phyloP scores from a whole-genome alignment of 2,888 invertebrate species.

The Cosmia pyralina region DNA sequence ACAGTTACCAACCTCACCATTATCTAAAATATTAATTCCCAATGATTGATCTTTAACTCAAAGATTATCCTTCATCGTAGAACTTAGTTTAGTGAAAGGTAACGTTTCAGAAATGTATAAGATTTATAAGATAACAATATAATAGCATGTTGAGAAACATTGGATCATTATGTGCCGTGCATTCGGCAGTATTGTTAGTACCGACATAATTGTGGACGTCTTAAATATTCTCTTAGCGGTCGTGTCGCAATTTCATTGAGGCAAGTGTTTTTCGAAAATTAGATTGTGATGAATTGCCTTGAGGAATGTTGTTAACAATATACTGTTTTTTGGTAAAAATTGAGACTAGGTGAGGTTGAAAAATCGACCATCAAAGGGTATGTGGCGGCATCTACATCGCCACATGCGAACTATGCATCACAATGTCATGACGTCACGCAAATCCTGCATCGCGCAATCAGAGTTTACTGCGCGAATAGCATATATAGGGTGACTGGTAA shows the following conservation, averaged over 20 bases:
- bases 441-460: too few species aligned
- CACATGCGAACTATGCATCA: too few species aligned
- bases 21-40: constrained; percentile 47
- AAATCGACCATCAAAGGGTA: background rate
- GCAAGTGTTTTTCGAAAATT: constrained; percentile 25
- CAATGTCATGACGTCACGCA: too few species aligned
- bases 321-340: background rate
- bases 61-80: constrained; percentile 55
- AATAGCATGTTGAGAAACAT: constrained; percentile 64
- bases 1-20: constrained; percentile 25
- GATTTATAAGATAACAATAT: constrained; percentile 70
- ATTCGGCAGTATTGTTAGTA: constrained; percentile 59
- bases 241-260: constrained; percentile 45
- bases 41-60: constrained; percentile 52
- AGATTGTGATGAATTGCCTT: constrained; percentile 34
- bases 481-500: too few species aligned
- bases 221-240: constrained; percentile 55
- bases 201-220: constrained; percentile 66
- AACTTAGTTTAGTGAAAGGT: constrained; percentile 67
- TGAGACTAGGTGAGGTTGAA: background rate
- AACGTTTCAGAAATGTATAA: constrained; percentile 65
- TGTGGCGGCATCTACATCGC: too few species aligned
- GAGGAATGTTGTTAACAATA: constrained; percentile 9
- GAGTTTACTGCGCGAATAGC: too few species aligned
- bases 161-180: constrained; percentile 62